These are phyloP conservation scores for Megaceryle torquata DNA, from an alignment of 2,113 vertebrate species.

Conservation along the genomic window DNA sequence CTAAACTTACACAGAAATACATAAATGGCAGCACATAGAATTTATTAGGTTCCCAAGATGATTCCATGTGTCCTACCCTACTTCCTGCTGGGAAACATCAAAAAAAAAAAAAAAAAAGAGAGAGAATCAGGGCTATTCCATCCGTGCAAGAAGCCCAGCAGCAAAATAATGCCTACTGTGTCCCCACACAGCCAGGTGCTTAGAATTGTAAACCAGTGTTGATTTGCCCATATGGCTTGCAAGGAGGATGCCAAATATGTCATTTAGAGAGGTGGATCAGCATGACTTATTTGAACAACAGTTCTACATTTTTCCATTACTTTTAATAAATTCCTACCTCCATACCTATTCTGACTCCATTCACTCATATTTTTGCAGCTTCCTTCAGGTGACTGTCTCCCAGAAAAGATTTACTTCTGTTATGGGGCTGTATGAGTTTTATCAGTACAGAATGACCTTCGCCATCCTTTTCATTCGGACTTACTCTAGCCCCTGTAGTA, in stretches of 20 bases:
- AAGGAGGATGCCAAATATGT: background rate
- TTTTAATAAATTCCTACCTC: background rate
- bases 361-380: background rate
- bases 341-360: background rate
- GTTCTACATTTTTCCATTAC: background rate
- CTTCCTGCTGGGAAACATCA: background rate
- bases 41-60: background rate
- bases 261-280: background rate
- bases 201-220: background rate
- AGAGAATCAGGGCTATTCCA: background rate
- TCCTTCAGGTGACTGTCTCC: background rate
- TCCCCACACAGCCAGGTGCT: background rate
- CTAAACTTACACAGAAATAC: background rate
- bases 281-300: background rate
- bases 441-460: background rate
- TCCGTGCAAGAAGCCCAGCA: background rate
- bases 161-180: background rate
- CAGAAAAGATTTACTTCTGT: background rate
- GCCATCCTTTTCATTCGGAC: background rate
- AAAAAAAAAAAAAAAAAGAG: background rate
- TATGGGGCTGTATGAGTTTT: background rate
- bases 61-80: background rate
- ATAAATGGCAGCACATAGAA: background rate
- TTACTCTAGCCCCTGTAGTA: background rate
- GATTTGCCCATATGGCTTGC: background rate